A percentile compares a stretch with the other conserved stretches of the same genome.
Evolutionary conservation across 2,797 vertebrate species (phyloP).

Genomic region (Acanthis flammea): DNA sequence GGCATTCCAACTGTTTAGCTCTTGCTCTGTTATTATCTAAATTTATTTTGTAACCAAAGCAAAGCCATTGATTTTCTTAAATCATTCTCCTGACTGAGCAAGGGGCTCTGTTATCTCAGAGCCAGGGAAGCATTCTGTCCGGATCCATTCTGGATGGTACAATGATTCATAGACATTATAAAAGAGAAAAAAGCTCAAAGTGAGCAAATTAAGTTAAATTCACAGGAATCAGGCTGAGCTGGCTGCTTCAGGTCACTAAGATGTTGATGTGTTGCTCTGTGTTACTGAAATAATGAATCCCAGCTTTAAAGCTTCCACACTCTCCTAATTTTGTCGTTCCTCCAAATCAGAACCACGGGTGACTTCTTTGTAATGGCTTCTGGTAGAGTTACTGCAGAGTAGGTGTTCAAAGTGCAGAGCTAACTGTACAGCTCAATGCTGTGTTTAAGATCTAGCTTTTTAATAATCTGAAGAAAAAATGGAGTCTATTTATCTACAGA

Average conservation of each 20-base stretch:
- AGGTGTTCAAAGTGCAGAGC: background rate
- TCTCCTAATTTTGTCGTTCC: background rate
- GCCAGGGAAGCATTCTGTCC: conserved; percentile 31
- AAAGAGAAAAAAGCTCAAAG: conserved; percentile 1
- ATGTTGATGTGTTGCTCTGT: background rate
- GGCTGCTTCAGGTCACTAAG: conserved; percentile 8
- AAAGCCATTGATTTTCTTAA: conserved; percentile 48
- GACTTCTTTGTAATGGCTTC: background rate
- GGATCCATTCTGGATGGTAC: conserved; percentile 11
- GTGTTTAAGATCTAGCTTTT: background rate
- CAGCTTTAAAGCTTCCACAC: background rate
- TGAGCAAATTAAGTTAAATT: conserved; percentile 57
- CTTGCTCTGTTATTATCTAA: conserved; percentile 23
- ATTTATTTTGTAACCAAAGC: conserved; percentile 27
- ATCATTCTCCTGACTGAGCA: conserved; percentile 56
- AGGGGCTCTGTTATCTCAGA: conserved; percentile 53
- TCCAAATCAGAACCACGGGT: background rate
- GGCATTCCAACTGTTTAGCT: background rate
- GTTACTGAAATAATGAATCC: background rate
- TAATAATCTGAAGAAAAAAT: background rate
- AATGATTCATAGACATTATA: conserved; percentile 31
- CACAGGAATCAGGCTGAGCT: conserved; percentile 25
- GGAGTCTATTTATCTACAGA: background rate
- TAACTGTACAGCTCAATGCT: background rate
- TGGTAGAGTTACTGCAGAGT: background rate